A percentile compares a stretch with the other conserved stretches of the same genome.
Conservation (phyloP, 2,113 vertebrate genomes). For the Rhegmatorhina hoffmannsi region DNA sequence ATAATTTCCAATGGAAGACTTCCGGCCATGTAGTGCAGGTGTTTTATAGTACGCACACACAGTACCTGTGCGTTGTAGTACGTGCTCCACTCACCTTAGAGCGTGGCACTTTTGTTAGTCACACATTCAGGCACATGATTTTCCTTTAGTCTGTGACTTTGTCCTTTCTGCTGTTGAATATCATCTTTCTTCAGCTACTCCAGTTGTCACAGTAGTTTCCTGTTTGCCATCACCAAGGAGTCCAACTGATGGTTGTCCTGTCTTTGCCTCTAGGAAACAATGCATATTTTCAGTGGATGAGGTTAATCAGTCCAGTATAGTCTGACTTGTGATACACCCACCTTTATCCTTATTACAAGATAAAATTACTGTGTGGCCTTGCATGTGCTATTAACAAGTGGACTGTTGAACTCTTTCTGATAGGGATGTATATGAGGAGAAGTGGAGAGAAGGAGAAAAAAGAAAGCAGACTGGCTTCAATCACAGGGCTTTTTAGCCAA, state of each 20-base stretch:
- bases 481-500: not conserved
- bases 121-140: not conserved
- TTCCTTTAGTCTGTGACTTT: not conserved
- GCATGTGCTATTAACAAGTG: not conserved
- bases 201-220: not conserved
- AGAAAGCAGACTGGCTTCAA: not conserved
- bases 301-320: not conserved
- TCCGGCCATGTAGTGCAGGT: not conserved
- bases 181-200: not conserved
- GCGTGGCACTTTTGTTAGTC: not conserved
- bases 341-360: not conserved
- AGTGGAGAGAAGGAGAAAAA: not conserved
- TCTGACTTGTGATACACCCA: not conserved
- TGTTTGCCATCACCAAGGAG: not conserved
- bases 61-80: not conserved
- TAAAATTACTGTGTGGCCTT: not conserved
- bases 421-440: not conserved
- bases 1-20: not conserved
- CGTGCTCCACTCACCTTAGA: not conserved
- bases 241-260: not conserved
- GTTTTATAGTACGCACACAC: not conserved
- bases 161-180: not conserved
- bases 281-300: not conserved
- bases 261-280: not conserved
- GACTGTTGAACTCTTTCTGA: not conserved